Percentiles rank a stretch among this genome's conserved stretches.
phyloP scores from a whole-genome alignment of 2,888 invertebrate genomes.

The Drosophila trichaetosa region DNA sequence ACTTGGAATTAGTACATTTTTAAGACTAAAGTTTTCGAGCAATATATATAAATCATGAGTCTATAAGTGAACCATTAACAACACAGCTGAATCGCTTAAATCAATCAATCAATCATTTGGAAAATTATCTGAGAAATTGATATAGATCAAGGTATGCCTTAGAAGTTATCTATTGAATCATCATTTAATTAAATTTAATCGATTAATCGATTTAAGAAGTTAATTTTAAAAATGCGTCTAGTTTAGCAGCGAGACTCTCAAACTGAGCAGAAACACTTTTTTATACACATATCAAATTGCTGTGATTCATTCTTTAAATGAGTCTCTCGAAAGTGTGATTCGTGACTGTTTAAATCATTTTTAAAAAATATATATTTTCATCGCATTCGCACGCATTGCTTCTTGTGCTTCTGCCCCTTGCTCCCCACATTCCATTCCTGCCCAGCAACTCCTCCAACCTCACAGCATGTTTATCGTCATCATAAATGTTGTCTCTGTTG shows the following conservation, averaged over 20 bases:
- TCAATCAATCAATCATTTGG: neutral
- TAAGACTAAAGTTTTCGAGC: neutral
- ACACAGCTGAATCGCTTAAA: neutral
- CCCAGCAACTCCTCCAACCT: slow-evolving; percentile 1
- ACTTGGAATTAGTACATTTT: neutral
- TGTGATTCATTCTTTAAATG: slow-evolving; percentile 11
- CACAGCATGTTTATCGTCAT: slow-evolving; percentile 27
- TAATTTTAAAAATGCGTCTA: neutral
- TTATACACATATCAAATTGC: neutral
- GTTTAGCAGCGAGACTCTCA: neutral
- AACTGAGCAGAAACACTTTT: neutral
- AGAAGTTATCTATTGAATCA: slow-evolving; percentile 5
- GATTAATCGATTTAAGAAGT: neutral
- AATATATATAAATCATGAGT: neutral
- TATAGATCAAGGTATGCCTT: neutral
- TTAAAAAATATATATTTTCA: neutral
- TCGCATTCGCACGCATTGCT: slow-evolving; percentile 36
- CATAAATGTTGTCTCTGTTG: slow-evolving; percentile 30
- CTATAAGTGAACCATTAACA: neutral
- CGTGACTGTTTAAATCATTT: neutral
- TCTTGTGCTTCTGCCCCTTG: slow-evolving; percentile 4
- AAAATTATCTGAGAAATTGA: neutral
- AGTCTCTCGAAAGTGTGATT: slow-evolving; percentile 5
- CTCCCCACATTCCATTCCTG: slow-evolving; percentile 4
- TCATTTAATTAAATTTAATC: neutral